A percentile compares a stretch with the other conserved stretches of the same genome.
These are phyloP conservation scores for Euthynnus affinis DNA, from an alignment of 2,797 vertebrate genomes.

Conservation along the genomic window DNA sequence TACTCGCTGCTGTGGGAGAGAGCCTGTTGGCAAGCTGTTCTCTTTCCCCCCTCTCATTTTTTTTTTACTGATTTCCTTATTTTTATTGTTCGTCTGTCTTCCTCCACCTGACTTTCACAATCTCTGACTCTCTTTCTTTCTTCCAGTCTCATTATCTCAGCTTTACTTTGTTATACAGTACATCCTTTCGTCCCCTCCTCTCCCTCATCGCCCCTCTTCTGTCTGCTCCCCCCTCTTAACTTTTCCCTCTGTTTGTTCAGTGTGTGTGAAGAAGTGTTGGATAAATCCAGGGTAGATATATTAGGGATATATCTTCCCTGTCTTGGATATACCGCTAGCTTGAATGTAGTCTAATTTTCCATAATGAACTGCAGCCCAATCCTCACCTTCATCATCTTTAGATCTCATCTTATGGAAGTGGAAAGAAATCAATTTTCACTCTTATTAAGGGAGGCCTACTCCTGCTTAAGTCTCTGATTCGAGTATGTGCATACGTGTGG, in stretches of 20 bases:
- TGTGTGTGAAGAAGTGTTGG: constrained; percentile 68
- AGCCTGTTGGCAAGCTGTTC: constrained; percentile 68
- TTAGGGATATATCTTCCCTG: constrained; percentile 57
- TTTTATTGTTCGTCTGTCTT: constrained; percentile 62
- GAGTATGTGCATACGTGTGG: constrained; percentile 65
- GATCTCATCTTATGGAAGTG: constrained; percentile 82
- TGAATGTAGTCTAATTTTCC: constrained; percentile 78
- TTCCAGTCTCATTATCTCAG: constrained; percentile 66
- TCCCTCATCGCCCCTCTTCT: constrained; percentile 33
- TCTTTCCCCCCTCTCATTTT: constrained; percentile 44
- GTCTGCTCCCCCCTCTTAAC: constrained; percentile 51
- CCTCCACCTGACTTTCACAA: constrained; percentile 28
- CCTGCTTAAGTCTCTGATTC: constrained; percentile 80
- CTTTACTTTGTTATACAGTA: constrained; percentile 56
- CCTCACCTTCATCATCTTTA: constrained; percentile 86
- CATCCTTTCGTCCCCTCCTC: constrained; percentile 11
- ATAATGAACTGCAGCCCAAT: constrained; percentile 81
- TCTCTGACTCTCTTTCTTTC: constrained; percentile 35
- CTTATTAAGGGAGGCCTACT: constrained; percentile 82
- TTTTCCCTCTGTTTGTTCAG: constrained; percentile 78
- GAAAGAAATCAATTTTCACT: constrained; percentile 86
- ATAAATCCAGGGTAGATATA: constrained; percentile 72
- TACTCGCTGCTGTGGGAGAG: constrained; percentile 58
- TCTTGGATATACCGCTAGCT: constrained; percentile 48
- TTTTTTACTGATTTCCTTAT: constrained; percentile 31